These are phyloP conservation scores for Pachyuromys duprasi DNA, from an alignment of 2,797 vertebrate species.

Conservation along the genomic window DNA sequence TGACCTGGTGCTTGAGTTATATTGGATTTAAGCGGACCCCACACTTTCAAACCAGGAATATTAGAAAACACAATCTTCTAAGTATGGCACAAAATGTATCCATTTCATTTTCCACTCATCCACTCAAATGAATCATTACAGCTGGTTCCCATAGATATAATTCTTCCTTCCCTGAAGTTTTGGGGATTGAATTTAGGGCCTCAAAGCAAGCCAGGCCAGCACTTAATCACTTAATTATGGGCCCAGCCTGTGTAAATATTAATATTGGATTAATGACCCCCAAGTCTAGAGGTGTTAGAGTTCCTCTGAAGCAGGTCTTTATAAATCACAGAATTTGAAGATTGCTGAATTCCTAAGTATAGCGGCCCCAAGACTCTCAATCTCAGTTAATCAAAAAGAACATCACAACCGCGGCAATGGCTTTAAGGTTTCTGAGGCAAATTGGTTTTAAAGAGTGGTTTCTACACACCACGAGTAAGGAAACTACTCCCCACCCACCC, in stretches of 20 bases:
- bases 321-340: slow-evolving; percentile 14
- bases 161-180: not conserved
- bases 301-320: not conserved
- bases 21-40: too few species aligned
- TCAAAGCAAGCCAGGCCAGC: not conserved
- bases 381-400: not conserved
- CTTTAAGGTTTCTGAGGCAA: not conserved
- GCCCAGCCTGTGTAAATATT: not conserved
- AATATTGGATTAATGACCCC: not conserved
- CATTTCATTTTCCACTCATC: not conserved
- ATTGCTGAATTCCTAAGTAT: slow-evolving; percentile 11
- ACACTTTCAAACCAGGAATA: not conserved
- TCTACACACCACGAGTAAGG: not conserved
- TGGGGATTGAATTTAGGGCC: not conserved
- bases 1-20: too few species aligned
- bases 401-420: not conserved
- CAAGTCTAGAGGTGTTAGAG: not conserved
- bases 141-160: not conserved
- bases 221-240: not conserved
- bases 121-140: not conserved
- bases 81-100: not conserved
- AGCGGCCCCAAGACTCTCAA: not conserved
- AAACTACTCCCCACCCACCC: not conserved
- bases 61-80: not conserved
- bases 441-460: not conserved